Evolutionary conservation across 2,113 vertebrate genomes (phyloP).

Genomic region (Conger conger): DNA sequence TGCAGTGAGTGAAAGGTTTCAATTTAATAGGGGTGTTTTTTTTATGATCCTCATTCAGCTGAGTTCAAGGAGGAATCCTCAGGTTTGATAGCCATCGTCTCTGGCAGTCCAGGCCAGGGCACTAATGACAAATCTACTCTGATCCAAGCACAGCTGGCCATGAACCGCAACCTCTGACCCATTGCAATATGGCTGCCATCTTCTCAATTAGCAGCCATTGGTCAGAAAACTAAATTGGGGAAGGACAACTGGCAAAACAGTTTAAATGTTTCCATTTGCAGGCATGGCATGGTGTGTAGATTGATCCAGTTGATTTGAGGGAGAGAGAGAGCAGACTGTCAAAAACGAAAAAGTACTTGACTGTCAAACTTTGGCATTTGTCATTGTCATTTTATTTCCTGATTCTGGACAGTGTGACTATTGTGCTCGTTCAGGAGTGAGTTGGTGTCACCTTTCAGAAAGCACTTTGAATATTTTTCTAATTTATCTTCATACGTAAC

Average conservation of each 20-base stretch:
- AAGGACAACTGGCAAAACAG: constrained; percentile 20
- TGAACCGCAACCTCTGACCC: constrained; percentile 55
- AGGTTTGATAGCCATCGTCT: constrained; percentile 48
- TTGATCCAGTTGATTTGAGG: too few relatives aligned
- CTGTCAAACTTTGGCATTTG: not conserved
- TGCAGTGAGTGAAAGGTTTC: not conserved
- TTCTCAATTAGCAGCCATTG: constrained; percentile 66
- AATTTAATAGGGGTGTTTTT: not conserved
- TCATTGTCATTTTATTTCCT: not conserved
- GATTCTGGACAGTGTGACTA: not conserved
- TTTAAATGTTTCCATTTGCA: constrained; percentile 38
- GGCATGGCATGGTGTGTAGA: not conserved
- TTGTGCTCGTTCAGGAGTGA: not conserved
- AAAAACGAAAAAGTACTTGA: not conserved
- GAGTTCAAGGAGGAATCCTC: not conserved
- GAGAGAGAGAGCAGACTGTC: not conserved
- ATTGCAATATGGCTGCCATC: constrained; percentile 39
- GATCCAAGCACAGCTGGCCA: constrained; percentile 58
- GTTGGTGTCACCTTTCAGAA: not conserved
- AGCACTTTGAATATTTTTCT: not conserved
- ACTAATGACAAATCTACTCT: constrained; percentile 44
- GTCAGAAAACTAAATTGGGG: constrained; percentile 29
- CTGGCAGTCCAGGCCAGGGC: constrained; percentile 44
- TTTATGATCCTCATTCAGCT: constrained; percentile 4
- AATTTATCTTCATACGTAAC: not conserved